phyloP scores from a whole-genome alignment of 2,113 vertebrate genomes.

The Macquaria australasica region DNA sequence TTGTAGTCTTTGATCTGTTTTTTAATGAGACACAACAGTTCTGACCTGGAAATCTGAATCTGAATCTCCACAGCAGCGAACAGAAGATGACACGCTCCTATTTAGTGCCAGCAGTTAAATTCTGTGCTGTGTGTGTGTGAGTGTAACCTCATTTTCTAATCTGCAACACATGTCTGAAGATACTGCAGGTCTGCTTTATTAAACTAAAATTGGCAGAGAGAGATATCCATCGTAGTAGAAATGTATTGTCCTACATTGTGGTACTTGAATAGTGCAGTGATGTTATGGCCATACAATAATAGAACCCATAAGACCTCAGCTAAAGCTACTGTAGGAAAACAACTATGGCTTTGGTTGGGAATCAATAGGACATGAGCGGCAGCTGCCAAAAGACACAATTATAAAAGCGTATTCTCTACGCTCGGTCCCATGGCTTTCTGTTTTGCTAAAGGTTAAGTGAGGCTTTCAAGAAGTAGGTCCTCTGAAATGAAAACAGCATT shows the following conservation, averaged over 20 bases:
- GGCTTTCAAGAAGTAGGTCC: conserved; percentile 17
- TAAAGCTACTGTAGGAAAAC: conserved; percentile 20
- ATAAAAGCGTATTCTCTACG: conserved; percentile 8
- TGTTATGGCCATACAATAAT: background rate
- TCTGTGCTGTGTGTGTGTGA: background rate
- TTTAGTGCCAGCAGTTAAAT: conserved; percentile 16
- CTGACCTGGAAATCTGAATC: conserved; percentile 27
- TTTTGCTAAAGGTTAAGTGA: conserved; percentile 14
- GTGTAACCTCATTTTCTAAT: background rate
- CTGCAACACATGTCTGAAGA: background rate
- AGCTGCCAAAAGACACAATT: conserved; percentile 31
- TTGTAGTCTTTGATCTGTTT: conserved; percentile 38
- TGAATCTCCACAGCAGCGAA: conserved; percentile 10
- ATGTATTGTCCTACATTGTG: background rate
- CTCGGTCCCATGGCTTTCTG: background rate
- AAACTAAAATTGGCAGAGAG: background rate
- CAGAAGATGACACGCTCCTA: background rate
- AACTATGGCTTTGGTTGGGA: conserved; percentile 12
- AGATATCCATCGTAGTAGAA: background rate
- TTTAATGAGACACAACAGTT: conserved; percentile 42
- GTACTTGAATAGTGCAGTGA: conserved; percentile 1
- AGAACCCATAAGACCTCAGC: background rate
- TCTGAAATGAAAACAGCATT: conserved; percentile 1
- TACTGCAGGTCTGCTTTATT: background rate
- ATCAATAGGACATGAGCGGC: conserved; percentile 33